Percentiles rank a stretch among this genome's conserved stretches.
These are phyloP conservation scores for Drosophila ohnishii DNA, from an alignment of 1,140 invertebrate genomes.

Conservation along the genomic window DNA sequence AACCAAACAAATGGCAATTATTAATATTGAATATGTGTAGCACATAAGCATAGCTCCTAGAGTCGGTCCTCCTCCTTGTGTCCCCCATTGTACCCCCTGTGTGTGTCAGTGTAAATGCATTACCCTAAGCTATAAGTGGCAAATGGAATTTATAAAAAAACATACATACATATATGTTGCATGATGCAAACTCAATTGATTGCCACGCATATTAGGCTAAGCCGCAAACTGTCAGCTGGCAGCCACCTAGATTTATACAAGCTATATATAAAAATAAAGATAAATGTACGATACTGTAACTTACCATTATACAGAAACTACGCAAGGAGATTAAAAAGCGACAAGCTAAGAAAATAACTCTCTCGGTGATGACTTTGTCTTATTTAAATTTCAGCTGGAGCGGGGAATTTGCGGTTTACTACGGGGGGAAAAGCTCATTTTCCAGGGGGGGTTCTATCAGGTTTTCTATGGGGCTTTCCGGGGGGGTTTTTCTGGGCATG, in stretches of 20 bases:
- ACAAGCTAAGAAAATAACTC: slow-evolving; percentile 39
- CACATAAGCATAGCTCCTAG: slow-evolving; percentile 55
- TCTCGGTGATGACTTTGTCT: slow-evolving; percentile 43
- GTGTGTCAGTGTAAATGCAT: slow-evolving; percentile 47
- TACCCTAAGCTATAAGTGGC: slow-evolving; percentile 31
- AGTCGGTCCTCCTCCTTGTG: slow-evolving; percentile 31
- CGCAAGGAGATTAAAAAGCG: slow-evolving; percentile 65
- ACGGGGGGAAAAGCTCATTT: slow-evolving; percentile 6
- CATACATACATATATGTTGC: not conserved
- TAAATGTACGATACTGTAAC: slow-evolving; percentile 55
- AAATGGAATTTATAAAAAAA: slow-evolving; percentile 12
- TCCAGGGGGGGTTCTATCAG: not conserved
- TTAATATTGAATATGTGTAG: slow-evolving; percentile 75
- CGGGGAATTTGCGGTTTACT: slow-evolving; percentile 26
- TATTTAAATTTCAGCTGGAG: slow-evolving; percentile 63
- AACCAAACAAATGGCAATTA: slow-evolving; percentile 72
- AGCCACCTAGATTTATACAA: slow-evolving; percentile 57
- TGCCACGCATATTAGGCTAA: slow-evolving; percentile 51
- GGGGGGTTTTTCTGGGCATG: slow-evolving; percentile 6
- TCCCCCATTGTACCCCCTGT: slow-evolving; percentile 21
- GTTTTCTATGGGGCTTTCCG: not conserved
- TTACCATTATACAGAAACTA: slow-evolving; percentile 48
- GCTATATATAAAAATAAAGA: slow-evolving; percentile 31
- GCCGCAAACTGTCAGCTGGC: slow-evolving; percentile 41
- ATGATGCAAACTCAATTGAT: slow-evolving; percentile 32